Evolutionary conservation across 1,140 invertebrate species (phyloP).

Genomic region (Agrypnia vestita): DNA sequence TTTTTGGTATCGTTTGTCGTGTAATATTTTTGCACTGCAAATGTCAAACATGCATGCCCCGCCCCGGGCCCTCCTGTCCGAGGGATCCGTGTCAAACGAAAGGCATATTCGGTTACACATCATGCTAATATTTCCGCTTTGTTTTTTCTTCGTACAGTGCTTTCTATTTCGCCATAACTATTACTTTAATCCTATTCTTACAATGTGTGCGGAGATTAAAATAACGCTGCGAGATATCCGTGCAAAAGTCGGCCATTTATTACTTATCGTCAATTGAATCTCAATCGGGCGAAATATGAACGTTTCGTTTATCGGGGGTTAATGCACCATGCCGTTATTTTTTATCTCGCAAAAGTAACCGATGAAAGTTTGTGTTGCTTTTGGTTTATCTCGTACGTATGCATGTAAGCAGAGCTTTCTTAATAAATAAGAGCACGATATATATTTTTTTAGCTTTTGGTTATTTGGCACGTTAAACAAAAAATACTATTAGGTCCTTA

Average conservation of each 20-base stretch:
- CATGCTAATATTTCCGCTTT: neutral
- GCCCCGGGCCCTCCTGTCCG: neutral
- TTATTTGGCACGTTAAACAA: no score
- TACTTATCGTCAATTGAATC: neutral
- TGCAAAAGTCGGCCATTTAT: neutral
- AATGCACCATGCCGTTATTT: no score
- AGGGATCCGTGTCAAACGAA: neutral
- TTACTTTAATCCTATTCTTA: constrained; percentile 24
- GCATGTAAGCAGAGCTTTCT: no score
- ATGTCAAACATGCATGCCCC: neutral
- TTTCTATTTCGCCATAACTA: neutral
- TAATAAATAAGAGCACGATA: no score
- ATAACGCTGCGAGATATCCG: constrained; percentile 4
- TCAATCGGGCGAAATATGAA: neutral
- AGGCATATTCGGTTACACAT: neutral
- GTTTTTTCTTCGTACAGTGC: neutral
- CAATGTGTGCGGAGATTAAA: neutral
- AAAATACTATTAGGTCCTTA: no score
- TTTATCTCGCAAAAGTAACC: no score
- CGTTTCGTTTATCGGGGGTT: no score
- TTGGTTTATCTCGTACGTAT: no score
- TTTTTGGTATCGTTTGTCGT: neutral
- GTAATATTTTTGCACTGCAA: neutral
- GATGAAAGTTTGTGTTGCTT: no score
- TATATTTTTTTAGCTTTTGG: no score